A percentile compares a stretch with the other conserved stretches of the same genome.
Evolutionary conservation across 2,888 invertebrate genomes (phyloP).

Genomic region (Hoplodrina ambigua): DNA sequence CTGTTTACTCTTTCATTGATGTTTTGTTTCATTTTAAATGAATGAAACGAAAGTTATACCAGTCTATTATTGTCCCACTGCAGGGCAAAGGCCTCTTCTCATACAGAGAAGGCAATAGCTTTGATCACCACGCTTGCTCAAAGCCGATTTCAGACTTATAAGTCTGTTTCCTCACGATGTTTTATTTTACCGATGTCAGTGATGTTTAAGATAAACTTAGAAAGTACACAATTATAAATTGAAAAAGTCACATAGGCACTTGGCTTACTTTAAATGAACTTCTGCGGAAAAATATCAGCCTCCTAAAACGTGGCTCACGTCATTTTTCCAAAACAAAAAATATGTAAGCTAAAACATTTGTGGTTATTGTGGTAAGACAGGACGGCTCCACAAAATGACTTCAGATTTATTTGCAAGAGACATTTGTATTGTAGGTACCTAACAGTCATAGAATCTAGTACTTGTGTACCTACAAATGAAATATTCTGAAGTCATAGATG

Average conservation of each 20-base stretch:
- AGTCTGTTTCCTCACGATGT: too few relatives aligned
- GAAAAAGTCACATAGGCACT: too few relatives aligned
- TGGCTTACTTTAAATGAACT: background rate
- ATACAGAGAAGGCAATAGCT: too few relatives aligned
- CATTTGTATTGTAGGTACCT: background rate
- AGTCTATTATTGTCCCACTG: too few relatives aligned
- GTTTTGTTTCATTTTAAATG: constrained; percentile 14
- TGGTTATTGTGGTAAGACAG: constrained; percentile 49
- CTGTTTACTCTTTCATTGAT: constrained; percentile 20
- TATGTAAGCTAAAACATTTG: constrained; percentile 22
- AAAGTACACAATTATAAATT: too few relatives aligned
- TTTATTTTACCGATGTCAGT: too few relatives aligned
- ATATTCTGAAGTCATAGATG: constrained; percentile 20
- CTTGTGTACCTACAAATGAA: constrained; percentile 6
- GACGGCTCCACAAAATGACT: constrained; percentile 38
- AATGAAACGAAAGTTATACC: too few relatives aligned
- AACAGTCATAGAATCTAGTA: background rate
- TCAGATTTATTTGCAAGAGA: constrained; percentile 22
- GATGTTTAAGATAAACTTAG: too few relatives aligned
- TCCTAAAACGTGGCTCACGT: background rate
- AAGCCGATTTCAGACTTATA: too few relatives aligned
- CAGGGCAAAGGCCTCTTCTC: too few relatives aligned
- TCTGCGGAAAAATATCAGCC: background rate
- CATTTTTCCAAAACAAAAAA: constrained; percentile 2
- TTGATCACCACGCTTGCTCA: too few relatives aligned